A percentile compares a stretch with the other conserved stretches of the same genome.
Evolutionary conservation across 2,113 vertebrate species (phyloP).

Genomic region (Dasyurus viverrinus): DNA sequence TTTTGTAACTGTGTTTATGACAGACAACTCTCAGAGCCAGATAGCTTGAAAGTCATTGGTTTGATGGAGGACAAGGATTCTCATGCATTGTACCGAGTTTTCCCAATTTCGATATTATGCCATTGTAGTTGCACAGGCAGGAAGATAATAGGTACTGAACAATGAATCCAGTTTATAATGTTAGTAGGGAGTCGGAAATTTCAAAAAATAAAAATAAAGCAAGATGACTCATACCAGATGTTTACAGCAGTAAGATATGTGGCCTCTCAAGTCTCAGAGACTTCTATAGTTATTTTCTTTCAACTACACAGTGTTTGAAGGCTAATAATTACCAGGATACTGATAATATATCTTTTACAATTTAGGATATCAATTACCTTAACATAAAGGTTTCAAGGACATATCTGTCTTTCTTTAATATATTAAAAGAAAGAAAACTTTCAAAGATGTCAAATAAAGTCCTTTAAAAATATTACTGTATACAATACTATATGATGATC

Average conservation of each 20-base stretch:
- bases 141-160: neutral
- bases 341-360: neutral
- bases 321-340: conserved; percentile 19
- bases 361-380: conserved; percentile 42
- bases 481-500: too few species aligned
- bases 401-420: conserved; percentile 18
- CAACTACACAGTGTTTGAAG: neutral
- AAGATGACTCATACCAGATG: neutral
- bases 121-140: neutral
- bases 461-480: neutral
- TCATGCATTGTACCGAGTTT: neutral
- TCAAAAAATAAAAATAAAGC: neutral
- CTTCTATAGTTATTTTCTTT: neutral
- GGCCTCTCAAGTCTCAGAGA: too few species aligned
- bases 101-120: neutral
- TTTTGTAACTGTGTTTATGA: neutral
- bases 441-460: conserved; percentile 1
- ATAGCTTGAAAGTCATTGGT: neutral
- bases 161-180: neutral
- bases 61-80: neutral
- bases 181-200: neutral
- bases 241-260: neutral
- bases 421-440: conserved; percentile 53
- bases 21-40: neutral
- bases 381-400: conserved; percentile 16